A percentile compares a stretch with the other conserved stretches of the same genome.
Evolutionary conservation across 2,797 vertebrate species (phyloP).

Genomic region (Nasua narica): DNA sequence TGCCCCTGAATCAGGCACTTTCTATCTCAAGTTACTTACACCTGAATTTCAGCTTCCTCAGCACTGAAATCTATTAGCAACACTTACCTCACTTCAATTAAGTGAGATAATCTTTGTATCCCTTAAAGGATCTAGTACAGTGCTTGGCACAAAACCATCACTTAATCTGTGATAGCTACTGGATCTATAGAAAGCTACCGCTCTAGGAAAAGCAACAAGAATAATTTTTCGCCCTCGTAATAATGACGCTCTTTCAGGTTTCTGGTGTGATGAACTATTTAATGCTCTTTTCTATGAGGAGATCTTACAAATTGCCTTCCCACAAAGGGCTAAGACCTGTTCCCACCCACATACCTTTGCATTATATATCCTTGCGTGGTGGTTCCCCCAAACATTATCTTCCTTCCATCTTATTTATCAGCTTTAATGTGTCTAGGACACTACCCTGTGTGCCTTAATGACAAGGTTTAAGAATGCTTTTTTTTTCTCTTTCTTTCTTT

Average conservation of each 20-base stretch:
- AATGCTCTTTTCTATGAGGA: not conserved
- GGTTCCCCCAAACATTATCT: not conserved
- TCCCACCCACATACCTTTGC: not conserved
- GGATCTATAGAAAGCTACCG: not conserved
- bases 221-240: not conserved
- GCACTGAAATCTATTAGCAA: slow-evolving; percentile 5
- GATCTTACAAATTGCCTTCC: not conserved
- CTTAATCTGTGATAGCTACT: not conserved
- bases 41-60: not conserved
- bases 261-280: not conserved
- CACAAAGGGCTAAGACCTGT: not conserved
- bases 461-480: slow-evolving; percentile 3
- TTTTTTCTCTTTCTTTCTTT: not conserved
- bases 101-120: not conserved
- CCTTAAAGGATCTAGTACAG: not conserved
- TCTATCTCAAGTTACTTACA: not conserved
- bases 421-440: not conserved
- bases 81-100: not conserved
- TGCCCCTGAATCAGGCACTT: not conserved
- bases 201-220: not conserved
- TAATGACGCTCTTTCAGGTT: not conserved
- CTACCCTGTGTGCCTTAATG: not conserved
- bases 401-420: slow-evolving; percentile 1
- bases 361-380: not conserved
- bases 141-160: not conserved